Conservation (phyloP, 2,113 vertebrate genomes). For the Diadophis punctatus region DNA sequence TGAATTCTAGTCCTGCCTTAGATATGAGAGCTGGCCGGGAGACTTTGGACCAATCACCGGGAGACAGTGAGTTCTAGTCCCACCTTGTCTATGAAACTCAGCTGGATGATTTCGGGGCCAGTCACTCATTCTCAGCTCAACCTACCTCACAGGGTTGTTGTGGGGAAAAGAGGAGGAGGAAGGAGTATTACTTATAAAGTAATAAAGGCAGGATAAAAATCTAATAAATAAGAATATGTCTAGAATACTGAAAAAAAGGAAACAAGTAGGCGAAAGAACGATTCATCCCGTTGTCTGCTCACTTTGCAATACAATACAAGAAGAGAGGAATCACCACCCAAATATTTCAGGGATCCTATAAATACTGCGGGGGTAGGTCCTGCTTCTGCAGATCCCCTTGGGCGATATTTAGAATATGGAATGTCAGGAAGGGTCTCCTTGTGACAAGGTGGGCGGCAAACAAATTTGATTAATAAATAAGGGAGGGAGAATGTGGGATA, state of each 20-base stretch:
- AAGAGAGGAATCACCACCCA: neutral
- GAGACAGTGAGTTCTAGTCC: neutral
- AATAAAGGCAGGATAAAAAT: neutral
- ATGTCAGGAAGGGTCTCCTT: neutral
- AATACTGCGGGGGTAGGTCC: neutral
- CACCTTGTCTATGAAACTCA: neutral
- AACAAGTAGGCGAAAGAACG: neutral
- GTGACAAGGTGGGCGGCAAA: too few species aligned
- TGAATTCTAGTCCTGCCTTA: neutral
- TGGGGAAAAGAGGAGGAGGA: neutral
- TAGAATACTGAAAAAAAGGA: neutral
- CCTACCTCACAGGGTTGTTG: neutral
- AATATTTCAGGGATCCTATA: neutral
- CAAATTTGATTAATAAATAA: neutral
- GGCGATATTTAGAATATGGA: neutral
- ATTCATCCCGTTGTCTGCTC: neutral
- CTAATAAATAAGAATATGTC: neutral
- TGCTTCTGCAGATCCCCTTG: neutral
- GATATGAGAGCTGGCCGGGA: too few species aligned
- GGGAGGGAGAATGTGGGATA: neutral
- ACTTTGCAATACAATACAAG: neutral
- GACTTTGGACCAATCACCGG: too few species aligned
- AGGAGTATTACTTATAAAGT: neutral
- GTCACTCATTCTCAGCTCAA: neutral
- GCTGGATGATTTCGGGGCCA: neutral